phyloP scores from a whole-genome alignment of 2,797 vertebrate species.

The Megalops cyprinoides region DNA sequence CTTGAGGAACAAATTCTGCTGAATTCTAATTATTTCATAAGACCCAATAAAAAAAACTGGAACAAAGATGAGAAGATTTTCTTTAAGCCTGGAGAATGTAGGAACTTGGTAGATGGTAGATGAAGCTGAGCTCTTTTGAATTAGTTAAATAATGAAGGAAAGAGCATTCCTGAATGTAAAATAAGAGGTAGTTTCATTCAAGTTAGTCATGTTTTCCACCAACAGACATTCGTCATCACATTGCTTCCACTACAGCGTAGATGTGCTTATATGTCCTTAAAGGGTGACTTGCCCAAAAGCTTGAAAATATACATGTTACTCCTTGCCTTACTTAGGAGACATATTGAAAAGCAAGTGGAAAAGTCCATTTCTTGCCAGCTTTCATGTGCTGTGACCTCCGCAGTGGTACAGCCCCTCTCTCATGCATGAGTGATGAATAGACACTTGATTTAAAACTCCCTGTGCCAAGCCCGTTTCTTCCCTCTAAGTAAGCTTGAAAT shows the following conservation, averaged over 20 bases:
- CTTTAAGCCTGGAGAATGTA: constrained; percentile 33
- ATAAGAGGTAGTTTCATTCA: neutral
- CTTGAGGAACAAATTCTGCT: constrained; percentile 20
- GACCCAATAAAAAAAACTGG: constrained; percentile 35
- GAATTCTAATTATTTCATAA: constrained; percentile 25
- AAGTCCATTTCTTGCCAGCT: too few species aligned
- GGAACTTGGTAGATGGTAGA: constrained; percentile 24
- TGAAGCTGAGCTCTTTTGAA: constrained; percentile 36
- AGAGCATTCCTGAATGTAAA: constrained; percentile 45
- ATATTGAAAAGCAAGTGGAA: neutral
- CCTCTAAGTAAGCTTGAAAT: neutral
- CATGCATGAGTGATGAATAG: neutral
- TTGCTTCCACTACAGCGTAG: neutral
- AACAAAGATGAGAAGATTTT: constrained; percentile 39
- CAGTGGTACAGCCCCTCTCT: too few species aligned
- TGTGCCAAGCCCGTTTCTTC: too few species aligned
- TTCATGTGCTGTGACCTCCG: too few species aligned
- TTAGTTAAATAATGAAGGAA: constrained; percentile 58
- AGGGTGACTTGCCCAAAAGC: neutral
- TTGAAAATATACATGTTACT: neutral
- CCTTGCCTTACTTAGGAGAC: neutral
- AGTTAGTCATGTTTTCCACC: neutral
- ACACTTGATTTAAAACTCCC: neutral
- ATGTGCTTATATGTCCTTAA: neutral
- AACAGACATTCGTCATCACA: neutral